Percentiles rank a stretch among this genome's conserved stretches.
Conservation (phyloP, 2,888 invertebrate species). For the Lepas anatifera region DNA sequence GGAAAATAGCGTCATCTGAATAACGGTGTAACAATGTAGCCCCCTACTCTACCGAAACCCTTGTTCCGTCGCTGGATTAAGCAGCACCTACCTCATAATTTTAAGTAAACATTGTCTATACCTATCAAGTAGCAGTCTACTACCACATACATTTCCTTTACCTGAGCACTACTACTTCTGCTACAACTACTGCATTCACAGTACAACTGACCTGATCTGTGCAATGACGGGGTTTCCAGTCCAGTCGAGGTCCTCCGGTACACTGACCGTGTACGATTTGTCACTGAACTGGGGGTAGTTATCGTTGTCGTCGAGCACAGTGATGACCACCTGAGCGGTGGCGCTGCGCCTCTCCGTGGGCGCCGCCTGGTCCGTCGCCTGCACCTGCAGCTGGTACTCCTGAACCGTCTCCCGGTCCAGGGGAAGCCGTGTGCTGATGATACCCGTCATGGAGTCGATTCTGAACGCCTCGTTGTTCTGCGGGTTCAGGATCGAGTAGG, state of each 20-base stretch:
- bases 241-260: conserved; percentile 79
- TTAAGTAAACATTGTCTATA: too few species aligned
- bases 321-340: conserved; percentile 68
- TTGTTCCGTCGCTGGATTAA: too few species aligned
- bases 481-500: conserved; percentile 39
- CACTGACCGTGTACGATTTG: conserved; percentile 70
- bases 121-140: too few species aligned
- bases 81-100: too few species aligned
- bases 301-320: conserved; percentile 78
- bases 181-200: too few species aligned
- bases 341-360: conserved; percentile 65
- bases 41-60: too few species aligned
- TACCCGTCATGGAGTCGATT: conserved; percentile 67
- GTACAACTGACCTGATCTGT: conserved; percentile 47
- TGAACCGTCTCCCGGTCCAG: conserved; percentile 80
- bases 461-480: conserved; percentile 67
- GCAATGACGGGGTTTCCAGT: conserved; percentile 71
- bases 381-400: conserved; percentile 68
- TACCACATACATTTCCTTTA: too few species aligned
- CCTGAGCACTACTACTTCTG: too few species aligned
- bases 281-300: conserved; percentile 89
- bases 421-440: conserved; percentile 64
- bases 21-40: too few species aligned
- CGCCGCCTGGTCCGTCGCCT: conserved; percentile 74
- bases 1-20: too few species aligned